Conservation (phyloP, 2,797 vertebrate species). For the Anguilla pacifica region DNA sequence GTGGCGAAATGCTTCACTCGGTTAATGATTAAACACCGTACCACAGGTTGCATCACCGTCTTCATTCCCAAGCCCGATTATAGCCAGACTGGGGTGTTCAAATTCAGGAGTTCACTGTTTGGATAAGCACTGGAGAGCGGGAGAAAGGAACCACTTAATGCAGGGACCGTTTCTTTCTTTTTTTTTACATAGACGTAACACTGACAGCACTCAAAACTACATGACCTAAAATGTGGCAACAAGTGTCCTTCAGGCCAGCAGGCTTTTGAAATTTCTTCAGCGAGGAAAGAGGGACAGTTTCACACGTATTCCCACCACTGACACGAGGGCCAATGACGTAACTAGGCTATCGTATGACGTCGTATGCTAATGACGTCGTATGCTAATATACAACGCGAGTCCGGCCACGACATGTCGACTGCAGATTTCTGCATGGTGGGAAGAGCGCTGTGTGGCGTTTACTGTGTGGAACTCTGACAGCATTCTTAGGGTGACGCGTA, state of each 20-base stretch:
- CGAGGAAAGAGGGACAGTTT: not conserved
- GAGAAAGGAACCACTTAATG: not conserved
- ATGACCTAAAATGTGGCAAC: no score
- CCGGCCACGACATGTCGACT: not conserved
- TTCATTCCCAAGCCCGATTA: not conserved
- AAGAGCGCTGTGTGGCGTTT: not conserved
- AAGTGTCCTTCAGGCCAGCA: no score
- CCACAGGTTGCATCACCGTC: not conserved
- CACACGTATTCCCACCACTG: not conserved
- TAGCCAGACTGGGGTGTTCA: not conserved
- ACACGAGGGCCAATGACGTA: not conserved
- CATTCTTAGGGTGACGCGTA: not conserved
- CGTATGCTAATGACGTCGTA: no score
- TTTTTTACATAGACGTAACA: not conserved
- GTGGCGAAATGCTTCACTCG: no score
- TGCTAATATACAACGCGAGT: not conserved
- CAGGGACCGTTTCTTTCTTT: not conserved
- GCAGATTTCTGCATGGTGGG: not conserved
- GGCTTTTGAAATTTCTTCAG: not conserved
- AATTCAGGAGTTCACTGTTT: not conserved
- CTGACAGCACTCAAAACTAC: no score
- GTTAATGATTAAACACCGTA: no score
- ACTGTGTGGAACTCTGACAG: not conserved
- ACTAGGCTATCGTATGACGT: no score
- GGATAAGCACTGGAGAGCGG: not conserved